phyloP scores from a whole-genome alignment of 2,888 invertebrate species.

The Chesias legatella region DNA sequence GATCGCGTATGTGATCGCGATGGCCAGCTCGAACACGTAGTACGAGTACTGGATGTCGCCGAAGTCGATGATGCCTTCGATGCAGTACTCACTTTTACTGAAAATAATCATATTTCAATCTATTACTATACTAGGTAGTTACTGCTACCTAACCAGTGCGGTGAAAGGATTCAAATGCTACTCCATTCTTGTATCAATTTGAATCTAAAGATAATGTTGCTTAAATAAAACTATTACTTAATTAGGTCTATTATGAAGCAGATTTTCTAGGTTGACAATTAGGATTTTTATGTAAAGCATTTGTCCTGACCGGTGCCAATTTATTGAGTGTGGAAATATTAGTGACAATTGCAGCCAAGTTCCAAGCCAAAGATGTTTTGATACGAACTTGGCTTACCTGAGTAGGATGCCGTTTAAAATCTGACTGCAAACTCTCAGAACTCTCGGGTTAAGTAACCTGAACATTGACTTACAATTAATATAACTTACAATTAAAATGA shows the following conservation, averaged over 20 bases:
- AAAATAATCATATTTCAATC: too few relatives aligned
- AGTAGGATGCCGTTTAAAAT: slow-evolving; percentile 53
- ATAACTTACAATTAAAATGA: too few relatives aligned
- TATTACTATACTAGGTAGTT: too few relatives aligned
- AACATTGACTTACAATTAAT: slow-evolving; percentile 1
- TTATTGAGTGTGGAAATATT: slow-evolving; percentile 2
- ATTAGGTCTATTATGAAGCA: too few relatives aligned
- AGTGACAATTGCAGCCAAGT: slow-evolving; percentile 36
- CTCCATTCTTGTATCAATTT: too few relatives aligned
- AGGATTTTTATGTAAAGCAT: too few relatives aligned
- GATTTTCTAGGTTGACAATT: too few relatives aligned
- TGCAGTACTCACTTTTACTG: slow-evolving; percentile 73
- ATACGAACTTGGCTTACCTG: slow-evolving; percentile 50
- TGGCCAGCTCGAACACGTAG: slow-evolving; percentile 91
- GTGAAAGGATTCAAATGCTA: too few relatives aligned
- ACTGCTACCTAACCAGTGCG: too few relatives aligned
- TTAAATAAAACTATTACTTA: too few relatives aligned
- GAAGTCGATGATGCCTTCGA: slow-evolving; percentile 91
- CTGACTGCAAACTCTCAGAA: slow-evolving; percentile 52
- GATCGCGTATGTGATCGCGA: slow-evolving; percentile 90
- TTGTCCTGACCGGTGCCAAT: background rate
- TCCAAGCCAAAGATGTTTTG: slow-evolving; percentile 21
- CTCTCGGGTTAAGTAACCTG: slow-evolving; percentile 47
- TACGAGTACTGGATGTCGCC: slow-evolving; percentile 89
- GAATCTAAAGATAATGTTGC: too few relatives aligned